Base-by-base conservation (phyloP, 2,113 vertebrate species). In the Polyodon spathula region DNA sequence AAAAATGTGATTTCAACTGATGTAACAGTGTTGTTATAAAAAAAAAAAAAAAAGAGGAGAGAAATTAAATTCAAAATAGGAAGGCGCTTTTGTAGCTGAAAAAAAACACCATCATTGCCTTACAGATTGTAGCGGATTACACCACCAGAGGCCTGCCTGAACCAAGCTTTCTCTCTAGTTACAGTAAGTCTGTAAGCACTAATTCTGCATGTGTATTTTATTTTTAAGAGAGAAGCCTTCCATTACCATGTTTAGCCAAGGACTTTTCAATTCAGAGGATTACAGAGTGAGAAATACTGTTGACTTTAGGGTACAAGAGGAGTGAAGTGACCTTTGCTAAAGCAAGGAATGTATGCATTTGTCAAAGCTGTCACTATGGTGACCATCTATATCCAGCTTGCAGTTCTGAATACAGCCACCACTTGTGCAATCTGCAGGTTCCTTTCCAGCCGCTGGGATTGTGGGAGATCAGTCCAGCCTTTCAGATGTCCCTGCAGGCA, bases 221-320 rank as follows among this genome's bases (percentile, higher is more conserved):
- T 27, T 27, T 27, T 27, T 27, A 27, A 27, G 27, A 27, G 27
- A 27, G 27, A 27, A 27, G 27, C 27, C 27, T 27, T 44, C 17
- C 40, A 6, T 56, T 11, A 39, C 62, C 53, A 40, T 14, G 38
- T 48, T 46, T 27, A 40, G 15, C 17, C 6, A 27, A 17, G 60
- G 43, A 16, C 62, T 73, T 52, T 72, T 54, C 60, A 67, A 71
- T 63, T 71, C 59, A 52, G 48, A 50, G 65, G 66, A 61, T 68
- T 62, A 50, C 11, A 5, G 14, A 66, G 71, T 75, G 57, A 70
- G 50, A 15, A 43, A 54, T 16, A 42, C 39, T 39, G 63, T 61
- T 44, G 61, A 73, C 68, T 72, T 54, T 43, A 64, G 37, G 16
- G 16, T 4, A n/a, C 1, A 15, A 52, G 63, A 4, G 16, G 1